Conservation (phyloP, 1,140 invertebrate species). For the Aphidius ervi region DNA sequence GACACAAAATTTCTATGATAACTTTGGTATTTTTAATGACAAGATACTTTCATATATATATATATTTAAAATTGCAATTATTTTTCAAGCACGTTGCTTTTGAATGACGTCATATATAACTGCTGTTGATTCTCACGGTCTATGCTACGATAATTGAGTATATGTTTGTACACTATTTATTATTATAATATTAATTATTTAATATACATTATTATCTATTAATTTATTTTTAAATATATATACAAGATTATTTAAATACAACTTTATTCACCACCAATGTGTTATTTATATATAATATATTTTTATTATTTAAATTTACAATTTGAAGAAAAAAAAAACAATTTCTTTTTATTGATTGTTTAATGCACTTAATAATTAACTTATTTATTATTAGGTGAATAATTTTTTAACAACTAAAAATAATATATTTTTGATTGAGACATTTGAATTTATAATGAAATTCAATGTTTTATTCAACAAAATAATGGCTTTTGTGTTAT, state of each 20-base stretch:
- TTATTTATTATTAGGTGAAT: neutral
- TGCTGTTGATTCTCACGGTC: constrained; percentile 47
- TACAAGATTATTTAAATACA: too few species aligned
- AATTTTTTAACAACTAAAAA: neutral
- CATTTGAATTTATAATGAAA: too few species aligned
- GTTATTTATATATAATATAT: neutral
- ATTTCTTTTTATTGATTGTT: neutral
- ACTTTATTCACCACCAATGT: neutral
- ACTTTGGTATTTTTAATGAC: constrained; percentile 47
- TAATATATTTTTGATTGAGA: neutral
- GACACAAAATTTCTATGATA: constrained; percentile 48
- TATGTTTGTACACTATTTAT: constrained; percentile 27
- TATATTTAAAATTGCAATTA: constrained; percentile 47
- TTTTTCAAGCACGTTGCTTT: constrained; percentile 45
- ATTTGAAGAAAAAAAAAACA: neutral
- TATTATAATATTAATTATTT: too few species aligned
- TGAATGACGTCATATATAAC: constrained; percentile 38
- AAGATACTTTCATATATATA: constrained; percentile 37
- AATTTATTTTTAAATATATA: too few species aligned
- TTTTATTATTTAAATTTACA: neutral
- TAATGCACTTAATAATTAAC: neutral
- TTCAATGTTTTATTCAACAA: too few species aligned
- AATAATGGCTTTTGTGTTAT: too few species aligned
- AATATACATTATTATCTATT: too few species aligned
- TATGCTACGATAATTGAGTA: constrained; percentile 29